Percentiles rank a stretch among this genome's conserved stretches.
These are phyloP conservation scores for Phragmatobia fuliginosa DNA, from an alignment of 2,888 invertebrate species.

Conservation along the genomic window DNA sequence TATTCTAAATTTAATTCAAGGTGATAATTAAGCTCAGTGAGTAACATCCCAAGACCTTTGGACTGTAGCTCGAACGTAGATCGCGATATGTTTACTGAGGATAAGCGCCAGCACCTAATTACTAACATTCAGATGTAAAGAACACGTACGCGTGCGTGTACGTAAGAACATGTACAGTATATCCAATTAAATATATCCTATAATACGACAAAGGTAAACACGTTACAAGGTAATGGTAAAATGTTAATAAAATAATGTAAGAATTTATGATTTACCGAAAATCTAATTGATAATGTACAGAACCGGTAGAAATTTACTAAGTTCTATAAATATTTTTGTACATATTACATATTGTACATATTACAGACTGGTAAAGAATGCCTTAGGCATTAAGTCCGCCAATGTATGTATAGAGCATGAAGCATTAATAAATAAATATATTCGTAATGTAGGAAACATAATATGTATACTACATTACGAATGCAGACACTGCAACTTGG, in stretches of 20 bases:
- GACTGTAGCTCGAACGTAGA: conserved; percentile 17
- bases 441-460: no score
- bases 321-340: no score
- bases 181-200: background rate
- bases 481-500: no score
- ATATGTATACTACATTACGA: no score
- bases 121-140: background rate
- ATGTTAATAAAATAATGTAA: background rate
- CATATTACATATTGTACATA: no score
- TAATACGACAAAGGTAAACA: background rate
- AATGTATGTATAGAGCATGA: no score
- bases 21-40: conserved; percentile 1
- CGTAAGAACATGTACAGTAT: no score
- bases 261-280: background rate
- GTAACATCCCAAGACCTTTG: conserved; percentile 12
- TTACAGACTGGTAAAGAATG: no score
- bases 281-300: background rate
- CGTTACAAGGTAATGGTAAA: no score
- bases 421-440: no score
- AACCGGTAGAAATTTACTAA: no score
- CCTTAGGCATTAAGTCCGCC: no score
- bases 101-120: conserved; percentile 26
- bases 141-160: background rate
- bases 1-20: background rate
- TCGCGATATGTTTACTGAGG: conserved; percentile 18